Evolutionary conservation across 2,113 vertebrate genomes (phyloP), one percentile per base, ranked within the genome.

Genomic region (Neolamprologus modestus): DNA sequence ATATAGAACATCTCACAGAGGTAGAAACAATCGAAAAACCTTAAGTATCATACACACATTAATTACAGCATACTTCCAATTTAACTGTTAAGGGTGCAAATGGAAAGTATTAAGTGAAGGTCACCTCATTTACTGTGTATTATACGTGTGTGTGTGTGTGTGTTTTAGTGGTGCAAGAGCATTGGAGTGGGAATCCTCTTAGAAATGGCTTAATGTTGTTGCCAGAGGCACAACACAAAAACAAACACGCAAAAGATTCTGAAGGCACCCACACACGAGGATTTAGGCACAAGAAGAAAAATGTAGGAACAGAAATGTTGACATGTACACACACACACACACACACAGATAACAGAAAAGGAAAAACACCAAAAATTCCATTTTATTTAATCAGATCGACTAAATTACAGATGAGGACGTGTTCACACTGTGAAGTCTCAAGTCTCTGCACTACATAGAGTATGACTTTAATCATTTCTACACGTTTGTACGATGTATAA

Each of bases 141-240:
- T 40, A 8, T 19, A 7, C 10, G 19, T 11, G 82, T 66, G 5
- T 54, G 52, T 54, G 16, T 78, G 53, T 59, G 17, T 54, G 17
- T 52, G 73, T 33, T 68, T 61, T 26, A 26, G 80, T 82, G 52
- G 35, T 11, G 24, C 26, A 82, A 81, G 35, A 84, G 73, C 8
- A 42, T 80, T 73, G 66, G 71, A 52, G 55, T 6, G 2, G 53
- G 82, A 93, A 95, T 93, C 92, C 93, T 93, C 94, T 94, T 94
- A 90, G 82, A 87, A 88, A 92, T 86, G 84, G 91, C 81, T 92
- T 92, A 81, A 89, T 89, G 57, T 87, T 71, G 68, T 68, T 83
- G 89, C 85, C 50, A 47, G 84, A 86, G 57, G 90, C 78, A 82
- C 54, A 88, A 87, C 82, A 86, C 73, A 59, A 84, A 92, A 87